Evolutionary conservation across 2,113 vertebrate species (phyloP).

Genomic region (Tichodroma muraria): DNA sequence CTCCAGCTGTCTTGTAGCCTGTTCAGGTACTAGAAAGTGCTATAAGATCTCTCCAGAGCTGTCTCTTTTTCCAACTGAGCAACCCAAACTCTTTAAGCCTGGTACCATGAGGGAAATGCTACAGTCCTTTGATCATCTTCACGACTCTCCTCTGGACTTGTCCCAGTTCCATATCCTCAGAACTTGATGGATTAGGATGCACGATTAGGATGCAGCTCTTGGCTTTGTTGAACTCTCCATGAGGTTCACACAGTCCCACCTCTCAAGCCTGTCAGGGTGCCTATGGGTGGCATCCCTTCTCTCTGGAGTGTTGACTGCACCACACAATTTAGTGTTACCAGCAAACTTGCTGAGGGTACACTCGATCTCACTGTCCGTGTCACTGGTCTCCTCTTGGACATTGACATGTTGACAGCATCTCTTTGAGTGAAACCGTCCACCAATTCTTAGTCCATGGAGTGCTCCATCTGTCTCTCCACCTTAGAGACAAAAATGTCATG

Average conservation of each 20-base stretch:
- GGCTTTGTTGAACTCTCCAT: background rate
- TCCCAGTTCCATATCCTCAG: background rate
- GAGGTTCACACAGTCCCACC: background rate
- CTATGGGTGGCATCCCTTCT: background rate
- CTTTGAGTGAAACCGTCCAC: background rate
- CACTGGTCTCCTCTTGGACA: background rate
- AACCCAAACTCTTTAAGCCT: background rate
- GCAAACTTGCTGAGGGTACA: background rate
- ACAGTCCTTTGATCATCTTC: background rate
- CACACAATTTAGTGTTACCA: background rate
- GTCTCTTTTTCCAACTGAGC: background rate
- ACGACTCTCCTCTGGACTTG: background rate
- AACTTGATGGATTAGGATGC: no score
- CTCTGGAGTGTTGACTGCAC: background rate
- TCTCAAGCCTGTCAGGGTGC: background rate
- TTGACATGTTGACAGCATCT: background rate
- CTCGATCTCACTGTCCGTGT: fast-evolving
- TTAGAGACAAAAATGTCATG: background rate
- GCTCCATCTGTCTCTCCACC: background rate
- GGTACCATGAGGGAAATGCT: background rate
- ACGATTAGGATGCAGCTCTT: background rate
- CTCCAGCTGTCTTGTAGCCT: background rate
- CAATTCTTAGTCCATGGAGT: background rate
- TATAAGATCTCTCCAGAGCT: background rate
- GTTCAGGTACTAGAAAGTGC: background rate